A percentile compares a stretch with the other conserved stretches of the same genome.
These are phyloP conservation scores for Xanthorhoe designata DNA, from an alignment of 2,888 invertebrate genomes.

Conservation along the genomic window DNA sequence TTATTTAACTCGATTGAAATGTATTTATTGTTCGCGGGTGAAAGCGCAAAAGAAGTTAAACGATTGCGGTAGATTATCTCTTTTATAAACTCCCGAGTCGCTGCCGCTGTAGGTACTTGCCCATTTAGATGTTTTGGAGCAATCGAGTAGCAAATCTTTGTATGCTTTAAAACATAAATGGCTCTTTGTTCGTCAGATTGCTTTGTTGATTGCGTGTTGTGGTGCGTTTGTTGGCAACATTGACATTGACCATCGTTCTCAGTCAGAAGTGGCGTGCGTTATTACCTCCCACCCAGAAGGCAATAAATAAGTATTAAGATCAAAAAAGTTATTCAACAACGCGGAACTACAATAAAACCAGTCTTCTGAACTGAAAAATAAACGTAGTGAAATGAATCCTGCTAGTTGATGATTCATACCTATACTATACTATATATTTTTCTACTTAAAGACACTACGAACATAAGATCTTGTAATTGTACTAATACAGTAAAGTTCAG, in stretches of 20 bases:
- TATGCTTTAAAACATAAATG: conserved; percentile 46
- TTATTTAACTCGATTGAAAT: conserved; percentile 57
- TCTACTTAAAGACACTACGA: background rate
- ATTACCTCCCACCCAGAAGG: conserved; percentile 29
- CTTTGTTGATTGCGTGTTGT: conserved; percentile 41
- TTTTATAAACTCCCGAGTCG: conserved; percentile 6
- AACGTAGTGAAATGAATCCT: background rate
- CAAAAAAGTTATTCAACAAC: conserved; percentile 20
- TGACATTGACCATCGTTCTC: conserved; percentile 67
- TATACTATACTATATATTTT: background rate
- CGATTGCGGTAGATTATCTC: conserved; percentile 23
- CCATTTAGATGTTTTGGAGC: conserved; percentile 11
- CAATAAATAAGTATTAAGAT: conserved; percentile 27
- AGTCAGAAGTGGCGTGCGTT: conserved; percentile 42
- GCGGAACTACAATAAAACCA: conserved; percentile 21
- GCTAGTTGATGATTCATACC: conserved; percentile 2
- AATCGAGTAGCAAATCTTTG: conserved; percentile 41
- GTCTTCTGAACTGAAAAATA: conserved; percentile 12
- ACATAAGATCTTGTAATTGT: background rate
- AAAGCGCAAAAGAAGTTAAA: conserved; percentile 40
- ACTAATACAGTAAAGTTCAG: too few relatives aligned
- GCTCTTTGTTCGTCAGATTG: conserved; percentile 56
- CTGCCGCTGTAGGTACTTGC: conserved; percentile 7
- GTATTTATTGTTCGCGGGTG: conserved; percentile 43
- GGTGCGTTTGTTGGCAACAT: conserved; percentile 52